Evolutionary conservation across 2,888 invertebrate genomes (phyloP).

Genomic region (Bugula neritina): DNA sequence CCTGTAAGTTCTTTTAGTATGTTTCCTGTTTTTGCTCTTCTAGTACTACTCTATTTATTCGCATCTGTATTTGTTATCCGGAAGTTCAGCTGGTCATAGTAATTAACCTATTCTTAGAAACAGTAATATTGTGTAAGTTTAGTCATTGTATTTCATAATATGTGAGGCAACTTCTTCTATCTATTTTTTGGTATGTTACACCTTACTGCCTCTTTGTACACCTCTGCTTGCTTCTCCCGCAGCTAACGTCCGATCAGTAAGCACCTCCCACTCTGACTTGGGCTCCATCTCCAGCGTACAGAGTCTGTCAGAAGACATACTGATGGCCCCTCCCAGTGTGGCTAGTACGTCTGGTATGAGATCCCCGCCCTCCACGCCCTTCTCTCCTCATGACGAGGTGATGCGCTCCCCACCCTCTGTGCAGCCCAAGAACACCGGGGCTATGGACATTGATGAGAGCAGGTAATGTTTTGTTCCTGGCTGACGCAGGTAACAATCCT

Average conservation of each 20-base stretch:
- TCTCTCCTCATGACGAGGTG: neutral
- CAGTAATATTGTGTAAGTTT: no score
- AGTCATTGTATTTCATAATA: no score
- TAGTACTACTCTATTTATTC: no score
- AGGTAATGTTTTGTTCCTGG: neutral
- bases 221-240: neutral
- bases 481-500: no score
- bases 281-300: neutral
- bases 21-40: no score
- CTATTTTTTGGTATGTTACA: no score
- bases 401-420: neutral
- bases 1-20: neutral
- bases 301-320: conserved; percentile 4
- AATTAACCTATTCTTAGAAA: no score
- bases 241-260: conserved; percentile 14
- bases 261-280: neutral
- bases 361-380: neutral
- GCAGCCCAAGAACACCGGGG: neutral
- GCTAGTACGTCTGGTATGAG: neutral
- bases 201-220: no score
- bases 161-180: no score
- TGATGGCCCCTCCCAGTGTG: conserved; percentile 21
- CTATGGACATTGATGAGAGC: conserved; percentile 9
- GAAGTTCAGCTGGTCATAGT: no score
- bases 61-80: no score